Percentiles rank a stretch among this genome's conserved stretches.
Evolutionary conservation across 2,113 vertebrate genomes (phyloP).

Genomic region (Pavo muticus): DNA sequence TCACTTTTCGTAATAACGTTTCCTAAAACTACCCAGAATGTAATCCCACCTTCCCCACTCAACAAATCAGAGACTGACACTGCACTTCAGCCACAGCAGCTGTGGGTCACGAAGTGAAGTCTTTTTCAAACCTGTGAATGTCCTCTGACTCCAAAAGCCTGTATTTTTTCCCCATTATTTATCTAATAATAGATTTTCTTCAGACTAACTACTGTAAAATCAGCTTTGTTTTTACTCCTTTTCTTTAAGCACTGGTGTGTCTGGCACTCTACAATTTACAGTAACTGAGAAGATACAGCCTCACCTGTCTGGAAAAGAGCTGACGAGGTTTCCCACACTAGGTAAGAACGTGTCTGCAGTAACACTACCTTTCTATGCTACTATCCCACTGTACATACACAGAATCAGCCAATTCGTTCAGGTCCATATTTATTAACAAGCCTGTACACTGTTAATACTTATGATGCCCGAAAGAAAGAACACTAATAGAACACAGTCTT

Average conservation of each 20-base stretch:
- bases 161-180: background rate
- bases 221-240: background rate
- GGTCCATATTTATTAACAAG: constrained; percentile 58
- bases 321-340: background rate
- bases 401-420: background rate
- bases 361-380: background rate
- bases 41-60: background rate
- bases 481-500: constrained; percentile 50
- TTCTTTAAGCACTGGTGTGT: background rate
- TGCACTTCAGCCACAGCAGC: background rate
- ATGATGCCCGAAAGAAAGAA: background rate
- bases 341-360: background rate
- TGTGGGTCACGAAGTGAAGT: background rate
- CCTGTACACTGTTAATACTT: background rate
- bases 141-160: background rate
- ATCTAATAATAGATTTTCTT: background rate
- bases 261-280: background rate
- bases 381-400: background rate
- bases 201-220: background rate
- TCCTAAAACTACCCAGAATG: background rate
- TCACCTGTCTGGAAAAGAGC: background rate
- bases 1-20: background rate
- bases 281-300: background rate
- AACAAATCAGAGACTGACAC: background rate
- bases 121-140: background rate